Base-by-base conservation (phyloP, 1,140 invertebrate genomes). In the Probaryconus sp. region DNA sequence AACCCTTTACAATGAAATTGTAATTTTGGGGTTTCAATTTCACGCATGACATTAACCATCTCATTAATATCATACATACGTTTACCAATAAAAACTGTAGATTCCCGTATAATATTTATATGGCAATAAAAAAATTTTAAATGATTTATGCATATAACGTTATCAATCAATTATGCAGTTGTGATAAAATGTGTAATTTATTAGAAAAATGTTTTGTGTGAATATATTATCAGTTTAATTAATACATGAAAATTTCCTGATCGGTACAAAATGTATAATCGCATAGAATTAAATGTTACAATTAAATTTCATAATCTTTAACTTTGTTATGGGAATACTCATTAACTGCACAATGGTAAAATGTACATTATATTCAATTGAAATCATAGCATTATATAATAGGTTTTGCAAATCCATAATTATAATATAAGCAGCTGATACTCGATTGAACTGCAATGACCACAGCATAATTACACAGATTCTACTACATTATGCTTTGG, bases 401-500 rank as follows among this genome's bases (percentile, higher is more conserved):
- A 45, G 48, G 26, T 64, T 63, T 50, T 37, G 17, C 17, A 11
- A 45, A 28, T 40, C 16, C 35, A 53, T 45, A 64, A 64, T 64
- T 64, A 53, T 48, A 43, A 53, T 53, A 64, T 64, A 53, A 64
- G 26, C 14, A 45, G 45, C 47, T 21, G 37, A 51, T 63, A 43
- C 37, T 31, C 9, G 7, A n/a, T 4, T 63, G 5, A 21, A 31
- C 38, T 17, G 10, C 38, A 53, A 21, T 35, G 21, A 64, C 48
- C 40, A 21, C 20, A 9, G 18, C 20, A 30, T 18, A 64, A 53
- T 64, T 53, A 26, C n/a, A n/a, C 13, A 45, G 18, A 18, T 35
- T 64, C 38, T 40, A 64, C 53, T 64, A 43, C 26, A 2, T 26
- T 43, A 10, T 47, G 28, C 14, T 64, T 45, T 20, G 28, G 35